Evolutionary conservation across 2,888 invertebrate species (phyloP), one percentile per base, ranked within the genome.

Genomic region (Drosophila dives): DNA sequence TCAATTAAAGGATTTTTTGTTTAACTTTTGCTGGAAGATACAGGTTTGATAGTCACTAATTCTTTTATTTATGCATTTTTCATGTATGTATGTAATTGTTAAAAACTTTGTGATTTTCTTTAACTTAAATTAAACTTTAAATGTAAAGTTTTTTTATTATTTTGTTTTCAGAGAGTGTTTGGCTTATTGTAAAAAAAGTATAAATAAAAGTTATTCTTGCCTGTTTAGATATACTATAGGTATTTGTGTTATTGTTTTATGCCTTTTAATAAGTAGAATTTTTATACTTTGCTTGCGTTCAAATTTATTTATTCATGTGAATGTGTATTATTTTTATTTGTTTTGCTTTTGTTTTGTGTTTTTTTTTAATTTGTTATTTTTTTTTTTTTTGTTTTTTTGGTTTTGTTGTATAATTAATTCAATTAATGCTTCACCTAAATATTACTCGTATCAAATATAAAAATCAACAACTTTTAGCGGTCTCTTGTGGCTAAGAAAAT

Each of bases 371-470:
- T 65, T 48, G 20, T 33, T 38, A 10, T 23, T 40, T 48, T 26
- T 4, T 15, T 29, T 49, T 15, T n/a, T 33, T 68, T 73, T 61
- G 23, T 53, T 55, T 50, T 53, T 64, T 83, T 64, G 49, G 59
- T 54, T 83, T 87, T 72, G 60, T 88, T 90, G 90, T 90, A 90
- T 90, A 88, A 90, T 90, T 88, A 88, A 88, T 88, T 87, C 83
- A 87, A 87, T 90, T 87, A 81, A 90, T 81, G 76, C 86, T 83
- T 90, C 90, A 78, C 90, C 90, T 88, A 90, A 90, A 90, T 88
- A 87, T 91, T 90, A 91, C 90, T 92, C 92, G 93, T 92, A 92
- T 93, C 92, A 92, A 92, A 92, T 92, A 92, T 93, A 93, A 92
- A 93, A 92, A 93, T 92, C 92, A 92, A 93, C 93, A 93, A 93